A percentile compares a stretch with the other conserved stretches of the same genome.
Conservation (phyloP, 2,888 invertebrate species). For the Drosophila robusta region DNA sequence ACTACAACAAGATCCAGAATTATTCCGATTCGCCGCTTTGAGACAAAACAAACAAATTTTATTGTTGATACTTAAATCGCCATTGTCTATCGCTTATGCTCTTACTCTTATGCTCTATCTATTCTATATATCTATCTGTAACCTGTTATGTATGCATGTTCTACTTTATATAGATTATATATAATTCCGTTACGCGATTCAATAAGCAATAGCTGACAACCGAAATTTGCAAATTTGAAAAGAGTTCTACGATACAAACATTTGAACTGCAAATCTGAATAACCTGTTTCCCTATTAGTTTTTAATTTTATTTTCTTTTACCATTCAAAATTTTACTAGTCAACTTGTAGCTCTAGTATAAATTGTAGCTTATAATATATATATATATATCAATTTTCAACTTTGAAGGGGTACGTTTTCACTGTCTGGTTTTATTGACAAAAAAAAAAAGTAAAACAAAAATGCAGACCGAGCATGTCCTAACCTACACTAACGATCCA, state of each 20-base stretch:
- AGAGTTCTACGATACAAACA: slow-evolving; percentile 58
- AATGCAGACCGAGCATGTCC: slow-evolving; percentile 84
- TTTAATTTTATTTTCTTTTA: slow-evolving; percentile 27
- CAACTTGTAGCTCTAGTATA: slow-evolving; percentile 32
- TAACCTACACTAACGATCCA: slow-evolving; percentile 35
- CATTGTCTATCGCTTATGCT: slow-evolving; percentile 44
- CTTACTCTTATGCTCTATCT: slow-evolving; percentile 44
- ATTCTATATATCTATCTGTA: slow-evolving; percentile 56
- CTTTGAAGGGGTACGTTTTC: slow-evolving; percentile 58
- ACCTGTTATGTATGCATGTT: slow-evolving; percentile 73
- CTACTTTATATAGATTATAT: slow-evolving; percentile 38
- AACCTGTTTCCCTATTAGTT: slow-evolving; percentile 23
- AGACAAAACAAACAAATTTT: slow-evolving; percentile 33
- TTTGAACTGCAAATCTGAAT: slow-evolving; percentile 44
- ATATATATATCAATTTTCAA: slow-evolving; percentile 14
- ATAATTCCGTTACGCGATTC: slow-evolving; percentile 36
- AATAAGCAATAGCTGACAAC: slow-evolving; percentile 32
- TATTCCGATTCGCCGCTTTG: slow-evolving; percentile 64
- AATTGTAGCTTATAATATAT: slow-evolving; percentile 32
- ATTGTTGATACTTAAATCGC: slow-evolving; percentile 28
- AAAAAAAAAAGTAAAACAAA: slow-evolving; percentile 67
- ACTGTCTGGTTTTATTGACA: slow-evolving; percentile 85
- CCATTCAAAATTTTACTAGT: slow-evolving; percentile 24
- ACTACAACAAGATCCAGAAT: slow-evolving; percentile 35
- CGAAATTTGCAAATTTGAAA: slow-evolving; percentile 68